These are phyloP conservation scores for Hapalemur alaotrensis DNA, from an alignment of 2,797 vertebrate species.

Conservation along the genomic window DNA sequence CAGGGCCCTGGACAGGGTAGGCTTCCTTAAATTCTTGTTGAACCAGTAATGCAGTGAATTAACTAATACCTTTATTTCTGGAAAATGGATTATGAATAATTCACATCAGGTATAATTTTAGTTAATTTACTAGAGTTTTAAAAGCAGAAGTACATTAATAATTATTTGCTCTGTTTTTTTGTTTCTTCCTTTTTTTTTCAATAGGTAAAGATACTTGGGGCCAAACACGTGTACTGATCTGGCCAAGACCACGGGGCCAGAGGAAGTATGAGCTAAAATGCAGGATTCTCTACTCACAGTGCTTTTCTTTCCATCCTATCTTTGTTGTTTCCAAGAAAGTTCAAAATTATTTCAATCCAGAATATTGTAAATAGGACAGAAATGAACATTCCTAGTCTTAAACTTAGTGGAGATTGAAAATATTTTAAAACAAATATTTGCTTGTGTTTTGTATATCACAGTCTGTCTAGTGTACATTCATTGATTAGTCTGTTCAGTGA, in stretches of 20 bases:
- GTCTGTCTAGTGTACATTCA: not conserved
- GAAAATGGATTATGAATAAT: not conserved
- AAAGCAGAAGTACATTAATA: not conserved
- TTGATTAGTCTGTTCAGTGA: not conserved
- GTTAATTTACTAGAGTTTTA: not conserved
- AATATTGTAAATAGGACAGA: not conserved
- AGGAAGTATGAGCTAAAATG: not conserved
- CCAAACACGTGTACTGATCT: not conserved
- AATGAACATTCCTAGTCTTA: not conserved
- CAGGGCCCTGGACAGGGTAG: not conserved
- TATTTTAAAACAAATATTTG: not conserved
- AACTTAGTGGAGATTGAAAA: not conserved
- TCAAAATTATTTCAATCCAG: not conserved
- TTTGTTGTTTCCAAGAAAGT: not conserved
- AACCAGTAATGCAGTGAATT: not conserved
- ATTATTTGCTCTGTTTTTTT: not conserved
- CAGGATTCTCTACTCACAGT: not conserved
- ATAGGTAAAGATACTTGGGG: not conserved
- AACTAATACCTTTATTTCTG: not conserved
- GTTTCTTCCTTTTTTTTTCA: not conserved
- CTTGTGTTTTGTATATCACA: not conserved
- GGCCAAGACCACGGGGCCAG: not conserved
- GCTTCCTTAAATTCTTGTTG: not conserved
- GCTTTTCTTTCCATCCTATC: not conserved
- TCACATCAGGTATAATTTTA: not conserved